Base-by-base conservation (phyloP, 2,888 invertebrate genomes). In the Isoperla grammatica region DNA sequence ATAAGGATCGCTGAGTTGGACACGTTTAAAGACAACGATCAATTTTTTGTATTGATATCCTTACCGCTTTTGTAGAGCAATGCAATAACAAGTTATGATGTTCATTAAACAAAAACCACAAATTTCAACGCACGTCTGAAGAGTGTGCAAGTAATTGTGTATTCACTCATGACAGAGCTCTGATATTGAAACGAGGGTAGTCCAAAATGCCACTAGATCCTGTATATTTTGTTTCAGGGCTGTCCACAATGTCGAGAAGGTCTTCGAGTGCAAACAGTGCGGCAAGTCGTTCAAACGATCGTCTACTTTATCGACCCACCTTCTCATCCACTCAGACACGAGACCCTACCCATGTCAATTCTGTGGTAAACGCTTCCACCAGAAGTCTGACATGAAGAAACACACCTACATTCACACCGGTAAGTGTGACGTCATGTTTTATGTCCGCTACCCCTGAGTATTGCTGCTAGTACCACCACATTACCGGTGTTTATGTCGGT, bases 351-450 rank as follows among this genome's bases (percentile, higher is more conserved):
- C 97, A 6, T 98, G 97, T 76, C 93, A 93, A 75, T 98, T 94
- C 78, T 98, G 97, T 76, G 97, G 97, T 61, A 98, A 99, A 76
- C 79, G 98, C 68, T 99, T 99, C 78, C 98, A 98, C 74, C 98
- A 98, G 78, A 98, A 98, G 75, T 95, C 95, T 57, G 98, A 99
- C 76, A 98, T 98, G 98, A 99, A 98, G 81, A 99, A 99, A 72
- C 98, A 99, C 78, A 98, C 97, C 22, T 95, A 53, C 39, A 53
- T 90, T 65, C 90, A 90, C 73, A 90, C 90, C 70, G 90, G 90
- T 90, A 71, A 85, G 87, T 80, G 8, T 17, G 13, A 50, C 5
- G 15, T 3, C 40, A 15, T 40, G 40, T 9, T 6, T 9, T 37
- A 37, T 37, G 19, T n/a, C n/a, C n/a, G 6, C 19, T 17, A 15